phyloP scores from a whole-genome alignment of 2,888 invertebrate species.

The Ametastegia equiseti region DNA sequence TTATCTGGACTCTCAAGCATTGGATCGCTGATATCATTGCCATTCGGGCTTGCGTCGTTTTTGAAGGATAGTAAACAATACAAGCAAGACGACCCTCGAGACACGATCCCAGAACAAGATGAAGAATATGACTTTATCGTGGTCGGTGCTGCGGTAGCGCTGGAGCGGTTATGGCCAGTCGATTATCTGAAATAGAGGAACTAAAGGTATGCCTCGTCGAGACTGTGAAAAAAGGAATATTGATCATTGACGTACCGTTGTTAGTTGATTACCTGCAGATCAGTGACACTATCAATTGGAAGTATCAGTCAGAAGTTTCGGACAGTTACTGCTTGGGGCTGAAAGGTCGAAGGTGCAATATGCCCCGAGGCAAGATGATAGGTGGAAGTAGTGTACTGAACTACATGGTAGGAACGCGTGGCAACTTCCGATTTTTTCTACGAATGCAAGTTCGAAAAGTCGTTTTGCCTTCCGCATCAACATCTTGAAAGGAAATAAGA shows the following conservation, averaged over 20 bases:
- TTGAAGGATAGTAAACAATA: conserved; percentile 78
- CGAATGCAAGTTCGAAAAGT: too few relatives aligned
- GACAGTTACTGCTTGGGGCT: conserved; percentile 82
- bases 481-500: too few relatives aligned
- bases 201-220: conserved; percentile 85
- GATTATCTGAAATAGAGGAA: conserved; percentile 83
- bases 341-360: conserved; percentile 67
- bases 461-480: too few relatives aligned
- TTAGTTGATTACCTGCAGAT: conserved; percentile 85
- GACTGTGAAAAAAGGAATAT: conserved; percentile 84
- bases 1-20: too few relatives aligned
- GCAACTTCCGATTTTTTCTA: too few relatives aligned
- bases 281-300: conserved; percentile 87
- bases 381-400: conserved; percentile 90
- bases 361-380: conserved; percentile 84
- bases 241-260: conserved; percentile 86
- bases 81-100: conserved; percentile 78
- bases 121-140: conserved; percentile 87
- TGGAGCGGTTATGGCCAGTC: conserved; percentile 86
- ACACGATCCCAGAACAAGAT: conserved; percentile 75
- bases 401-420: conserved; percentile 88
- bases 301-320: conserved; percentile 89
- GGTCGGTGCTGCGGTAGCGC: conserved; percentile 90
- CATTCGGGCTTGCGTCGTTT: conserved; percentile 75
- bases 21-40: too few relatives aligned